A percentile compares a stretch with the other conserved stretches of the same genome.
Conservation (phyloP, 2,888 invertebrate species). For the Scelioninae gen. 1 region DNA sequence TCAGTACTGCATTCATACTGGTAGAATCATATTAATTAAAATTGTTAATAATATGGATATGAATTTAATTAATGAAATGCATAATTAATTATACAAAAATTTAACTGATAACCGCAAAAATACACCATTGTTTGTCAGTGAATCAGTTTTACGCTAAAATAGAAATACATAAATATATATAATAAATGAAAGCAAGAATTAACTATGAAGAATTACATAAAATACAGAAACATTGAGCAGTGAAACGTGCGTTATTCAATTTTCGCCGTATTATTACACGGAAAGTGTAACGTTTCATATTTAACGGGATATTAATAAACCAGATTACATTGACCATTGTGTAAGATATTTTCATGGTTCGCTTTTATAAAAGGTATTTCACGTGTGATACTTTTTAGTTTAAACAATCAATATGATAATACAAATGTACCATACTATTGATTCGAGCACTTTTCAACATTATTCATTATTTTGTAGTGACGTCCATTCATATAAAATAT, state of each 20-base stretch:
- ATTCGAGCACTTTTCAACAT: constrained; percentile 13
- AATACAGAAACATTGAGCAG: too few relatives aligned
- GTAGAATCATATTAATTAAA: too few relatives aligned
- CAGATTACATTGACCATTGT: not conserved
- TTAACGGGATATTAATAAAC: constrained; percentile 21
- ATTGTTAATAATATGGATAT: too few relatives aligned
- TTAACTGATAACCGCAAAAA: too few relatives aligned
- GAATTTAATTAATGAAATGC: too few relatives aligned
- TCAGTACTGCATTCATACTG: too few relatives aligned
- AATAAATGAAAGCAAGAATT: too few relatives aligned
- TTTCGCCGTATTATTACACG: constrained; percentile 14
- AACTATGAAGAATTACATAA: too few relatives aligned
- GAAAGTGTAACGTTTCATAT: constrained; percentile 5
- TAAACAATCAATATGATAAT: constrained; percentile 19
- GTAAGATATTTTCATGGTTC: not conserved
- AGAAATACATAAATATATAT: too few relatives aligned
- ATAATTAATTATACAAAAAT: too few relatives aligned
- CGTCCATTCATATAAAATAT: constrained; percentile 2
- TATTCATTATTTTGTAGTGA: constrained; percentile 23
- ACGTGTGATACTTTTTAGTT: constrained; percentile 20
- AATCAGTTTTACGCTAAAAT: too few relatives aligned
- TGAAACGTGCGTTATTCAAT: constrained; percentile 13
- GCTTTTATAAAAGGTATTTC: constrained; percentile 15
- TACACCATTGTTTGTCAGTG: too few relatives aligned
- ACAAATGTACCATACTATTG: constrained; percentile 14